Conservation (phyloP, 2,888 invertebrate genomes). For the Brenthis ino region DNA sequence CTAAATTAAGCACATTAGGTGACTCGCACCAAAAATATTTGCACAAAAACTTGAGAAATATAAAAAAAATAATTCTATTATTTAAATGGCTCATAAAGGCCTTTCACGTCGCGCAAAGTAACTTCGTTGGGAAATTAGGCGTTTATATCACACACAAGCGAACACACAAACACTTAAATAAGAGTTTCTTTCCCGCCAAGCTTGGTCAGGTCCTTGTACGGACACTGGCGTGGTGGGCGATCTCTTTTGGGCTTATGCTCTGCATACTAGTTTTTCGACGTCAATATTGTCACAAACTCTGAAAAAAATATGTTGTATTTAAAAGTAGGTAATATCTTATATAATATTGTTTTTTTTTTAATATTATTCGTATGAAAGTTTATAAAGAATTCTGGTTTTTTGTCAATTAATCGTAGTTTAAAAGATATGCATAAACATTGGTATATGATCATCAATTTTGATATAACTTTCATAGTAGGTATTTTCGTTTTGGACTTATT, state of each 20-base stretch:
- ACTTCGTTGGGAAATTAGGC: conserved; percentile 40
- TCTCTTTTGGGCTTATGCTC: conserved; percentile 67
- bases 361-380: conserved; percentile 13
- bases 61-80: conserved; percentile 10
- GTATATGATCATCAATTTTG: too few species aligned
- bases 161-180: conserved; percentile 53
- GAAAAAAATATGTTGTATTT: conserved; percentile 55
- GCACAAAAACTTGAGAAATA: conserved; percentile 2
- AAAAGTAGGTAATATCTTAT: not conserved
- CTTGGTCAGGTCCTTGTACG: conserved; percentile 56
- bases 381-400: too few species aligned
- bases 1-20: not conserved
- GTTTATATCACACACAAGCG: conserved; percentile 48
- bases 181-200: conserved; percentile 78
- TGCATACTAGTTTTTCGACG: conserved; percentile 90
- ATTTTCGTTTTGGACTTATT: too few species aligned
- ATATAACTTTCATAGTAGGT: too few species aligned
- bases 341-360: not conserved
- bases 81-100: conserved; percentile 35
- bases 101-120: conserved; percentile 32
- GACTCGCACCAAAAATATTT: not conserved
- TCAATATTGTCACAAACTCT: conserved; percentile 93
- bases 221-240: conserved; percentile 57
- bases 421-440: too few species aligned
- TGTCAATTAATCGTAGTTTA: too few species aligned